Evolutionary conservation across 2,797 vertebrate genomes (phyloP).

Genomic region (Chaunax sp.): DNA sequence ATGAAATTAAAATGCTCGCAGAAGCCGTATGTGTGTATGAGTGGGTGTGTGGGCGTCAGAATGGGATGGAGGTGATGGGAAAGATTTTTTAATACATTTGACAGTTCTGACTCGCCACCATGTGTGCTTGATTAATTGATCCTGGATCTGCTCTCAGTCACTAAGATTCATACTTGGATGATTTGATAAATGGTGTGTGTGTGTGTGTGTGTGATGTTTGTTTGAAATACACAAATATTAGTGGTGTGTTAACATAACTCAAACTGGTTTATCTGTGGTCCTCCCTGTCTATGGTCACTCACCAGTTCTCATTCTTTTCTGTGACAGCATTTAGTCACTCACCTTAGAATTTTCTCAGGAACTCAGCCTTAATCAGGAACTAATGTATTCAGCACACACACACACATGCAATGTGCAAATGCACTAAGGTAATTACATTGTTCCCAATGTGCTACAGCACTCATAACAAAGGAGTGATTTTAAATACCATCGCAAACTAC

Average conservation of each 20-base stretch:
- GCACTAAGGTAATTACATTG: constrained; percentile 9
- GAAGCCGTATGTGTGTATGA: not conserved
- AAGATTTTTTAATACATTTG: constrained; percentile 25
- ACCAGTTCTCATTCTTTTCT: constrained; percentile 2
- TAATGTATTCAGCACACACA: constrained; percentile 26
- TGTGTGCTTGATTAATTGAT: constrained; percentile 37
- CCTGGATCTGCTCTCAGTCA: constrained; percentile 25
- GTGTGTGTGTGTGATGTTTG: not conserved
- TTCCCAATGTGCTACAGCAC: constrained; percentile 4
- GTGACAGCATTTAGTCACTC: constrained; percentile 18
- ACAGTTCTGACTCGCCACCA: constrained; percentile 26
- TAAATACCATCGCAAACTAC: constrained; percentile 37
- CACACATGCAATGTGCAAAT: not conserved
- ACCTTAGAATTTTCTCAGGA: constrained; percentile 3
- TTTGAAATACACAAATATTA: constrained; percentile 2
- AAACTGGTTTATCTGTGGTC: constrained; percentile 11
- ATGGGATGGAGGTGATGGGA: constrained; percentile 1
- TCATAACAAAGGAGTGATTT: constrained; percentile 24
- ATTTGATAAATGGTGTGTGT: constrained; percentile 27
- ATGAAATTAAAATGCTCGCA: not conserved
- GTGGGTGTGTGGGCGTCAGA: not conserved
- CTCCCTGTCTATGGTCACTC: not conserved
- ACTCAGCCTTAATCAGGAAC: constrained; percentile 30
- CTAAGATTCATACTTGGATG: constrained; percentile 13
- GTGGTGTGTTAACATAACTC: not conserved